Percentiles rank a stretch among this genome's conserved stretches.
Conservation (phyloP, 2,888 invertebrate species). For the Cryptocephalus moraei region DNA sequence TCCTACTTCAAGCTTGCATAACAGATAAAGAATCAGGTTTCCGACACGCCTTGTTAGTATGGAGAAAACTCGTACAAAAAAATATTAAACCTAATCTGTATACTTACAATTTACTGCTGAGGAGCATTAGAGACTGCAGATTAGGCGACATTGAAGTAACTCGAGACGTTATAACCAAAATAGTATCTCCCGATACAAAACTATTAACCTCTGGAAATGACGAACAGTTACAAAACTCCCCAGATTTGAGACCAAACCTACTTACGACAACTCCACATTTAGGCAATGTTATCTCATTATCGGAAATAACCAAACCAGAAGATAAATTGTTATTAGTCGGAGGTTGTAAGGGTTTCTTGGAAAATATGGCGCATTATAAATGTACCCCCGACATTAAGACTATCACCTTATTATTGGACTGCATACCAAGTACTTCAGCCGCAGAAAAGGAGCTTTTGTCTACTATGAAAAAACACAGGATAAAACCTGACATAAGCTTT, state of each 20-base stretch:
- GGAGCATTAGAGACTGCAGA: conserved; percentile 71
- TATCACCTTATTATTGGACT: conserved; percentile 64
- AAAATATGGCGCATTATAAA: conserved; percentile 57
- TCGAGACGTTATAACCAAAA: conserved; percentile 34
- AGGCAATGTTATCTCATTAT: conserved; percentile 48
- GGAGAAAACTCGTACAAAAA: conserved; percentile 67
- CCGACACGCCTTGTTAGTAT: conserved; percentile 70
- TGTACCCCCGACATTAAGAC: conserved; percentile 70
- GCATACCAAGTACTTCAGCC: conserved; percentile 53
- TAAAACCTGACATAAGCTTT: conserved; percentile 69
- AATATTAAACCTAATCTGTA: conserved; percentile 58
- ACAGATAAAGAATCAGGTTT: conserved; percentile 71
- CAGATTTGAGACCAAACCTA: conserved; percentile 50
- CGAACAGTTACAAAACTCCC: not conserved
- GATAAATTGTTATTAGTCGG: conserved; percentile 71
- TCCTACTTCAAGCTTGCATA: conserved; percentile 76
- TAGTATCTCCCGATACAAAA: conserved; percentile 6
- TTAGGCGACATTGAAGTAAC: conserved; percentile 56
- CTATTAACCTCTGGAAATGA: not conserved
- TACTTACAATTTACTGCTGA: conserved; percentile 72
- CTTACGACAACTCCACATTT: conserved; percentile 50
- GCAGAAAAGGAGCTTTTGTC: conserved; percentile 61
- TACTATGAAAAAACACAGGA: conserved; percentile 46
- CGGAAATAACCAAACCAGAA: conserved; percentile 47
- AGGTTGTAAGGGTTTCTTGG: conserved; percentile 64